Evolutionary conservation across 2,888 invertebrate genomes (phyloP).

Genomic region (Drosophila pseudotakahashii): DNA sequence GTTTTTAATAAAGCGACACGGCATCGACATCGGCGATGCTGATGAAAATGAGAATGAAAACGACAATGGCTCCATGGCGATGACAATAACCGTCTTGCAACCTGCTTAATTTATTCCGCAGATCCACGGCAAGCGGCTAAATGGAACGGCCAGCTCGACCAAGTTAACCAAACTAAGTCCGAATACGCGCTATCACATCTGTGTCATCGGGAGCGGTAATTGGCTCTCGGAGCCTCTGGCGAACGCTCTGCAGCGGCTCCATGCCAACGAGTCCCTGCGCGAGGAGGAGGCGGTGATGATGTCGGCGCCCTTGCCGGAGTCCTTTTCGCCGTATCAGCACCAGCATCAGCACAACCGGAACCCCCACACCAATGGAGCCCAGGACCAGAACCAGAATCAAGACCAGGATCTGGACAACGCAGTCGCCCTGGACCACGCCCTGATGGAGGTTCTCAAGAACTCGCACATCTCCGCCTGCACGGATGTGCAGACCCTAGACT

Average conservation of each 20-base stretch:
- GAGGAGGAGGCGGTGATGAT: conserved; percentile 50
- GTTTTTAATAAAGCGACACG: conserved; percentile 57
- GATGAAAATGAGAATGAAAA: conserved; percentile 31
- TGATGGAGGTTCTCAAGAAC: conserved; percentile 87
- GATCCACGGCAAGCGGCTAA: conserved; percentile 91
- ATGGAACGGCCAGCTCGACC: conserved; percentile 89
- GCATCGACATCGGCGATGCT: conserved; percentile 14
- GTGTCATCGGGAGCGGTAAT: conserved; percentile 94
- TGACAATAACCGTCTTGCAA: conserved; percentile 53
- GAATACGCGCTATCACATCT: conserved; percentile 93
- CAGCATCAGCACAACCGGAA: conserved; percentile 49
- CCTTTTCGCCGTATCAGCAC: conserved; percentile 63
- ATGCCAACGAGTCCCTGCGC: conserved; percentile 80
- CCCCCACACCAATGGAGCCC: conserved; percentile 3
- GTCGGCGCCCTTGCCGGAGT: conserved; percentile 53
- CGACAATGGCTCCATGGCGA: conserved; percentile 10
- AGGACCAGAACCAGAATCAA: conserved; percentile 43
- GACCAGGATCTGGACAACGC: conserved; percentile 85
- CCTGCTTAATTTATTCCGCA: conserved; percentile 82
- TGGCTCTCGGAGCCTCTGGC: conserved; percentile 86
- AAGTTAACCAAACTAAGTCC: conserved; percentile 90
- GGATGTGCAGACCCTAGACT: conserved; percentile 90
- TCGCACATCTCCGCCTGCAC: conserved; percentile 91
- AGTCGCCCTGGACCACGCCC: conserved; percentile 86
- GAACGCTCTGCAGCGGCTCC: conserved; percentile 81